Evolutionary conservation across 1,140 invertebrate species (phyloP).

Genomic region (Leguminivora glycinivorella): DNA sequence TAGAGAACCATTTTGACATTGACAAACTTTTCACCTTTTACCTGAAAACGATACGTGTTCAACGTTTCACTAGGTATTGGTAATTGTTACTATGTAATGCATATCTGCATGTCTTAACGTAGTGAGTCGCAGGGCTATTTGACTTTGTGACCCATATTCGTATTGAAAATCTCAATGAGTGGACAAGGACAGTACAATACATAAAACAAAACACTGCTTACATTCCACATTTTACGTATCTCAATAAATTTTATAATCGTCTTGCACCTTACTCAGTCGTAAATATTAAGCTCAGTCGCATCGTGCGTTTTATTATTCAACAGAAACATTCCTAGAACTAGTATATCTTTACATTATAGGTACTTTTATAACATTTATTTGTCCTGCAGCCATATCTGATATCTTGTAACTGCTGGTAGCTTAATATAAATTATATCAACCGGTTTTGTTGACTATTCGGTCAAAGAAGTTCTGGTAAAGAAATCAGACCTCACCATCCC

Average conservation of each 20-base stretch:
- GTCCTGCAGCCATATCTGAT: neutral
- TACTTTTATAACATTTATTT: neutral
- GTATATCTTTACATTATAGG: neutral
- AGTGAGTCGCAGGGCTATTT: slow-evolving; percentile 5
- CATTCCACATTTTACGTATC: neutral
- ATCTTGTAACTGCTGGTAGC: neutral
- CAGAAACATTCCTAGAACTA: neutral
- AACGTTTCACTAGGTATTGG: slow-evolving; percentile 2
- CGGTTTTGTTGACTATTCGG: neutral
- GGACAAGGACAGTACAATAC: neutral
- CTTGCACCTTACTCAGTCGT: neutral
- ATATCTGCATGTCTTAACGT: slow-evolving; percentile 1
- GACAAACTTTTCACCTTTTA: neutral
- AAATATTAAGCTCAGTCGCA: slow-evolving; percentile 3
- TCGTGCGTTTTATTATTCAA: neutral
- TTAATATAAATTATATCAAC: neutral
- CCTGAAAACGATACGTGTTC: neutral
- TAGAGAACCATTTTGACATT: neutral
- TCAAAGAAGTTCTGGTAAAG: no score
- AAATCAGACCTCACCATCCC: neutral
- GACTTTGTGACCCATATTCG: neutral
- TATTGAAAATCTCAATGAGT: neutral
- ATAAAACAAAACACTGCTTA: neutral
- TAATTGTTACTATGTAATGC: neutral
- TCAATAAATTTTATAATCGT: neutral